These are phyloP conservation scores for Leucosticte australis DNA, from an alignment of 2,113 vertebrate species.

Conservation along the genomic window DNA sequence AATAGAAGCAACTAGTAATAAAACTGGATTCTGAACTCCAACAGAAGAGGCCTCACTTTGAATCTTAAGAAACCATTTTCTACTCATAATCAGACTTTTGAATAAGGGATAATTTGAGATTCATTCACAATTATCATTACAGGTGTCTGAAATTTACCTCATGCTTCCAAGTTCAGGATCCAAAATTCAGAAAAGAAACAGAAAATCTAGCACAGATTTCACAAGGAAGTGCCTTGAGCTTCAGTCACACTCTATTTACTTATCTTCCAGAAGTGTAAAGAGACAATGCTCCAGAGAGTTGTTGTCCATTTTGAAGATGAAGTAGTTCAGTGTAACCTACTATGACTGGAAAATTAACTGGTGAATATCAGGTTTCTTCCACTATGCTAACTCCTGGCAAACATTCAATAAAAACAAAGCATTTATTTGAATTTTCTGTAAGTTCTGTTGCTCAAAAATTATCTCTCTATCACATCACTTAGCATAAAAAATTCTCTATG, in stretches of 20 bases:
- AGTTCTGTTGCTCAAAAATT: background rate
- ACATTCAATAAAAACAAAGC: background rate
- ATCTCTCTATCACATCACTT: background rate
- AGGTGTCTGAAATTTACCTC: background rate
- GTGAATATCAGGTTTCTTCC: background rate
- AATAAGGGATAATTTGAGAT: background rate
- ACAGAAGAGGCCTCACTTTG: background rate
- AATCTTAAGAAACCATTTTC: background rate
- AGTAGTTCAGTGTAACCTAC: background rate
- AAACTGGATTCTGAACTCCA: background rate
- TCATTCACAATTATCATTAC: background rate
- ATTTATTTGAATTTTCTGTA: background rate
- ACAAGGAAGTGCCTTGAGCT: background rate
- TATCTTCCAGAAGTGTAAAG: background rate
- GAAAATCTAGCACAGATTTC: background rate
- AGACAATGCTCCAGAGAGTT: background rate
- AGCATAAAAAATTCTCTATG: background rate
- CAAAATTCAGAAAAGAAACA: background rate
- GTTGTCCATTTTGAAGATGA: background rate
- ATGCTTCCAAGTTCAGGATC: background rate
- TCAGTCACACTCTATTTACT: background rate
- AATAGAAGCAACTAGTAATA: background rate
- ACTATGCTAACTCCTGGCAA: background rate
- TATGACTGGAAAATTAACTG: background rate
- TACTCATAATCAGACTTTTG: background rate